phyloP scores from a whole-genome alignment of 2,797 vertebrate species.

The Catamblyrhynchus diadema region DNA sequence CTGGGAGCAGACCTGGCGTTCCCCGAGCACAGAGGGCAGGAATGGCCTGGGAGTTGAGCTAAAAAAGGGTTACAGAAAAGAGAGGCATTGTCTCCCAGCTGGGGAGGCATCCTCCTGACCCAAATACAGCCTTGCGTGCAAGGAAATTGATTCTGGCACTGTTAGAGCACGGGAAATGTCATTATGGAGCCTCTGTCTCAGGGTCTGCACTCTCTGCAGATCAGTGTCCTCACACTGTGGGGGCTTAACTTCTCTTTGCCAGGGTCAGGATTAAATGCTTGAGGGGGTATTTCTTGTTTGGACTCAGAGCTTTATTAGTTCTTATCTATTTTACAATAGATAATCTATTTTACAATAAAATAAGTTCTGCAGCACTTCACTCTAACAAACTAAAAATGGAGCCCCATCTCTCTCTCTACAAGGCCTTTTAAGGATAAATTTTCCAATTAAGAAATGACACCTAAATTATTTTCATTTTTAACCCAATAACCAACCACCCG shows the following conservation, averaged over 20 bases:
- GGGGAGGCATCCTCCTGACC: background rate
- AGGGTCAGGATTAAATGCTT: background rate
- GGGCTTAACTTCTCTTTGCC: background rate
- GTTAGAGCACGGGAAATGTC: background rate
- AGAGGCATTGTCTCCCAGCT: background rate
- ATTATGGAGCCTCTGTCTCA: background rate
- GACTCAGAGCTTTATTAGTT: background rate
- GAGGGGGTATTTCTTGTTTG: background rate
- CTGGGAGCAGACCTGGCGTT: background rate
- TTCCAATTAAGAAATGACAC: no score
- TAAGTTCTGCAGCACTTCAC: background rate
- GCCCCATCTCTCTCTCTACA: background rate
- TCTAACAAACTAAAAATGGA: background rate
- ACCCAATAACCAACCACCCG: no score
- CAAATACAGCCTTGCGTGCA: background rate
- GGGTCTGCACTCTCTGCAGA: background rate
- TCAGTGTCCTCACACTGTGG: rapidly evolving
- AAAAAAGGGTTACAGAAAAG: background rate
- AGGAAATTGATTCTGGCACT: background rate
- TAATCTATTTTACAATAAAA: no score
- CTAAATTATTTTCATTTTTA: no score
- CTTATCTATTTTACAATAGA: background rate
- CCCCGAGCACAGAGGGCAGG: background rate
- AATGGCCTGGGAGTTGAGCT: background rate
- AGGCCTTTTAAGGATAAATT: no score